These are phyloP conservation scores for Gnatocerus cornutus DNA, from an alignment of 2,888 invertebrate species.

Conservation along the genomic window DNA sequence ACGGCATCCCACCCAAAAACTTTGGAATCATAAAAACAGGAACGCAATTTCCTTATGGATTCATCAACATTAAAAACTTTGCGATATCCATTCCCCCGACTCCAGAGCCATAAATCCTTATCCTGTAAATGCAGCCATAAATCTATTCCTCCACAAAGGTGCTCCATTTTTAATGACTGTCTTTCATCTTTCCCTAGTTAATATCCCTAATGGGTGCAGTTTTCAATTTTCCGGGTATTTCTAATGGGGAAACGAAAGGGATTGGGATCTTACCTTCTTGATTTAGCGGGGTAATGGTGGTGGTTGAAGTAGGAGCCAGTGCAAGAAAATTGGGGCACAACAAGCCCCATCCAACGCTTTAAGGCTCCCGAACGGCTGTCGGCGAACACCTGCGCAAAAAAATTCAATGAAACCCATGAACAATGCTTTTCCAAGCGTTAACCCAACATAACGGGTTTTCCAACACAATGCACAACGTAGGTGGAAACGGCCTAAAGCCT, in stretches of 20 bases:
- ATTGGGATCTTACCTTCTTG: conserved; percentile 68
- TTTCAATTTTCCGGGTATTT: too few relatives aligned
- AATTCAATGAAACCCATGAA: conserved; percentile 16
- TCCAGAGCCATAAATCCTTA: too few relatives aligned
- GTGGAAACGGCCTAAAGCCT: conserved; percentile 23
- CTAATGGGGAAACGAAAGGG: background rate
- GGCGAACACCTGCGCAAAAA: conserved; percentile 36
- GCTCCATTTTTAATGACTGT: too few relatives aligned
- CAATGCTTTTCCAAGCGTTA: conserved; percentile 38
- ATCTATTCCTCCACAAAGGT: too few relatives aligned
- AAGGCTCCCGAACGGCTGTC: conserved; percentile 41
- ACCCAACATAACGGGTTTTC: conserved; percentile 44
- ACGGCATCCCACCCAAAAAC: too few relatives aligned
- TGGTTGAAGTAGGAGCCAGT: conserved; percentile 71
- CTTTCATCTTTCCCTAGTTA: too few relatives aligned
- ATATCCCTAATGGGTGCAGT: too few relatives aligned
- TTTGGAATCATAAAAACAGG: too few relatives aligned
- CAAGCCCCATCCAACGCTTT: conserved; percentile 69
- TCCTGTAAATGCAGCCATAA: too few relatives aligned
- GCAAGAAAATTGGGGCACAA: conserved; percentile 70
- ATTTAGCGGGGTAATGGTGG: conserved; percentile 71
- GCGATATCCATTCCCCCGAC: too few relatives aligned
- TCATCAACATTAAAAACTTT: too few relatives aligned
- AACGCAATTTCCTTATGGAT: too few relatives aligned
- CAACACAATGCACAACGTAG: conserved; percentile 45